Evolutionary conservation across 2,888 invertebrate species (phyloP).

Genomic region (Megaustenia siamemsis): DNA sequence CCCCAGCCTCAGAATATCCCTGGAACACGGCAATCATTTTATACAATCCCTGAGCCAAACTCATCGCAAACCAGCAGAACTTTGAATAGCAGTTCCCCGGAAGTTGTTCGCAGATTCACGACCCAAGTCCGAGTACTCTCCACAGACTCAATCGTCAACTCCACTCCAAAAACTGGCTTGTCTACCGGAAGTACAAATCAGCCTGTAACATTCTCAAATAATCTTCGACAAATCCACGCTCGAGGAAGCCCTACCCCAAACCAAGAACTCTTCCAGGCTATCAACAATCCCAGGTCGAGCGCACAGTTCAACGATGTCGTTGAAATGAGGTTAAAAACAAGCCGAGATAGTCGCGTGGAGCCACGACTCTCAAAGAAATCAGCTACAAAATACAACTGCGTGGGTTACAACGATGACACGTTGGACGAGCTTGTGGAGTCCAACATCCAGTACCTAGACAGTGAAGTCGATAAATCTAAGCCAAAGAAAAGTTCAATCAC

Average conservation of each 20-base stretch:
- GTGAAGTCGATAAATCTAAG: conserved; percentile 68
- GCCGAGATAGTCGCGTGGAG: conserved; percentile 51
- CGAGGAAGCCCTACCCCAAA: conserved; percentile 1
- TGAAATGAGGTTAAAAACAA: conserved; percentile 56
- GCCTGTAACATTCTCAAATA: conserved; percentile 18
- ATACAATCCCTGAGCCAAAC: conserved; percentile 54
- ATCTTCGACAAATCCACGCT: conserved; percentile 19
- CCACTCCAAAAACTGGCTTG: neutral
- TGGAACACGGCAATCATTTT: conserved; percentile 50
- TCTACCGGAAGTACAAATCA: neutral
- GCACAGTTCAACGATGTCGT: conserved; percentile 57
- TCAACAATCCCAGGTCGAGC: neutral
- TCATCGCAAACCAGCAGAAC: conserved; percentile 28
- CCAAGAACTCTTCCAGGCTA: conserved; percentile 3
- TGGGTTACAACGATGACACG: conserved; percentile 66
- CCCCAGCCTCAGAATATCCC: conserved; percentile 4
- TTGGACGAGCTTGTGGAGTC: conserved; percentile 75
- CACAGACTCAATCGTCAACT: conserved; percentile 54
- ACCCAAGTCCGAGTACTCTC: conserved; percentile 55
- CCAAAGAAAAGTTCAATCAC: conserved; percentile 36
- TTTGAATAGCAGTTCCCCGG: conserved; percentile 58
- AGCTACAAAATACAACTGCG: neutral
- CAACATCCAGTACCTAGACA: conserved; percentile 74
- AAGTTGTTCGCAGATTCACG: conserved; percentile 49
- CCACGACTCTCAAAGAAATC: conserved; percentile 36